Evolutionary conservation across 1,140 invertebrate genomes (phyloP), one percentile per base, ranked within the genome.

Genomic region (Lepidurus couesii): DNA sequence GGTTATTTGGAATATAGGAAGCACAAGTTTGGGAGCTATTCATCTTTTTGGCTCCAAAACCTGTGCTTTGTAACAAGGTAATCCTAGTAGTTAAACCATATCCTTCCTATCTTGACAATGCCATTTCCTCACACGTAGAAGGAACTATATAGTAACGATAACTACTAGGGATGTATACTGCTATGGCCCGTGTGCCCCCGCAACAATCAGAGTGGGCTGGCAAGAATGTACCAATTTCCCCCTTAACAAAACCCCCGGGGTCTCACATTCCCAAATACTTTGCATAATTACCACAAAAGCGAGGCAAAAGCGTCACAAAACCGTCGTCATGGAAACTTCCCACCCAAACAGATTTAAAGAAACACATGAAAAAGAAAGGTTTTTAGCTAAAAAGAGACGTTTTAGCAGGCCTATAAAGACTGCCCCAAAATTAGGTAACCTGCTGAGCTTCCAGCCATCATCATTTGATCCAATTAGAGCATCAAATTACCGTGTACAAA

Each of bases 251-350:
- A 0, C 53, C 13, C 53, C 34, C 4, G 34, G 21, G 53, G 53
- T 65, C 53, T 65, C 53, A 16, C 53, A 65, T 65, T 65, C 21
- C 13, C 53, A 16, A 65, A 65, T 65, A 65, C 8, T 65, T 65
- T 65, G 3, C 53, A 65, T 65, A 65, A 65, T 65, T 65, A 65
- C 53, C 53, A 65, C 53, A 65, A 65, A 65, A 65, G 53, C 53
- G 9, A n/a, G 10, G 53, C 21, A 65, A 65, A 65, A 65, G 53
- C 53, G 53, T 65, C 53, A 21, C 21, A 65, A 65, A 65, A 65
- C 4, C 53, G 53, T 65, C 53, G 53, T 16, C 53, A 65, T 65
- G 53, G 53, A 65, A 65, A 65, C 53, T 16, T 65, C 16, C 9
- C 53, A 65, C n/a, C 53, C 21, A 65, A 65, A 65, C 16, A 65